A percentile compares a stretch with the other conserved stretches of the same genome.
Evolutionary conservation across 2,113 vertebrate species (phyloP).

Genomic region (Aleadryas rufinucha): DNA sequence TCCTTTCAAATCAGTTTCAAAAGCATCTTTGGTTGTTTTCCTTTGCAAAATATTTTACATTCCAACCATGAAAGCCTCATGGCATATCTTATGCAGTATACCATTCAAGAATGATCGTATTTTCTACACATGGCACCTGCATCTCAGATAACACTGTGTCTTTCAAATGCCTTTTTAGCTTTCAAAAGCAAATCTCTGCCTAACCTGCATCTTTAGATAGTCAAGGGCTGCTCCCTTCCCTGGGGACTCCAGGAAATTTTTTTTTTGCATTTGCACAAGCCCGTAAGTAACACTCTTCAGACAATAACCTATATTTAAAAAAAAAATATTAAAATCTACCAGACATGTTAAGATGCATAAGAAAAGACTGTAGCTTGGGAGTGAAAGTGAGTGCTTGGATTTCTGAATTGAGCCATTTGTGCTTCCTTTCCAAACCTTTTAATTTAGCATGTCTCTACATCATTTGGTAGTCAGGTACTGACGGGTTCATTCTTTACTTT

Average conservation of each 20-base stretch:
- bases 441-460: neutral
- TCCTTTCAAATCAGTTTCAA: neutral
- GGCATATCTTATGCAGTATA: neutral
- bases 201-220: neutral
- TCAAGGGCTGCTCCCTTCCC: neutral
- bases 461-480: neutral
- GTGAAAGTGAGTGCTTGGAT: neutral
- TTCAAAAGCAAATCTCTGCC: neutral
- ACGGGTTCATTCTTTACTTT: neutral
- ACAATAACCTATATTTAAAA: neutral
- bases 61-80: neutral
- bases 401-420: neutral
- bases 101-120: rapidly evolving
- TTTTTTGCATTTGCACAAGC: neutral
- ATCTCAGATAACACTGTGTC: neutral
- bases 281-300: neutral
- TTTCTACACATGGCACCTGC: neutral
- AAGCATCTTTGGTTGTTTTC: neutral
- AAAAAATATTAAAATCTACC: neutral
- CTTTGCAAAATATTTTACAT: neutral
- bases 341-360: neutral
- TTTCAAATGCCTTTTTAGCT: neutral
- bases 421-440: neutral
- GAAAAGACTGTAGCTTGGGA: neutral
- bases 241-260: neutral